These are phyloP conservation scores for Lycodopsis pacificus DNA, from an alignment of 2,797 vertebrate genomes.

Conservation along the genomic window DNA sequence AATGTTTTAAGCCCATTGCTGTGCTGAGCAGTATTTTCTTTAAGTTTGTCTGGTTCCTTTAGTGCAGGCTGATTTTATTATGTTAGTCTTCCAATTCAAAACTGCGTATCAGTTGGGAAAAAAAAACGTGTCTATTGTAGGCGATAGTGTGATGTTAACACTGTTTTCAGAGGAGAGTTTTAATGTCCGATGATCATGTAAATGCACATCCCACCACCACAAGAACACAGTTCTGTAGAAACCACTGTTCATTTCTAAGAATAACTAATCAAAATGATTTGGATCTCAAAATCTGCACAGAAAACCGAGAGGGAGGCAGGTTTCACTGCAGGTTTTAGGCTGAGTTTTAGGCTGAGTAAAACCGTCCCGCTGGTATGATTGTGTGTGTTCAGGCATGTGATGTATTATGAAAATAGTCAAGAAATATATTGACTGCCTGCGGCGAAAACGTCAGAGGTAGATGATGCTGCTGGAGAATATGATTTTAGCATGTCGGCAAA, in stretches of 20 bases:
- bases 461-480: background rate
- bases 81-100: background rate
- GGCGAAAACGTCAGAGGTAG: background rate
- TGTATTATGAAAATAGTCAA: background rate
- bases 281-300: background rate
- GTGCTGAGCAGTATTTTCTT: background rate
- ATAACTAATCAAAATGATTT: background rate
- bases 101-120: background rate
- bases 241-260: background rate
- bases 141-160: background rate
- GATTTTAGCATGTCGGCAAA: background rate
- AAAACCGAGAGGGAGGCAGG: background rate
- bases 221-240: too few relatives aligned
- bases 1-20: background rate
- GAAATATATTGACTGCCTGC: constrained; percentile 1
- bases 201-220: background rate
- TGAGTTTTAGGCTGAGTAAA: too few relatives aligned
- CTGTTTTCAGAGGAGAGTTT: constrained; percentile 1
- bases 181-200: background rate
- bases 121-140: background rate
- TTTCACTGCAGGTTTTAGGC: background rate
- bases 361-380: background rate
- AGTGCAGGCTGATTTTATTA: background rate
- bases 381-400: background rate
- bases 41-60: background rate